Conservation (phyloP, 1,140 invertebrate genomes). For the Brachionus paranguensis region DNA sequence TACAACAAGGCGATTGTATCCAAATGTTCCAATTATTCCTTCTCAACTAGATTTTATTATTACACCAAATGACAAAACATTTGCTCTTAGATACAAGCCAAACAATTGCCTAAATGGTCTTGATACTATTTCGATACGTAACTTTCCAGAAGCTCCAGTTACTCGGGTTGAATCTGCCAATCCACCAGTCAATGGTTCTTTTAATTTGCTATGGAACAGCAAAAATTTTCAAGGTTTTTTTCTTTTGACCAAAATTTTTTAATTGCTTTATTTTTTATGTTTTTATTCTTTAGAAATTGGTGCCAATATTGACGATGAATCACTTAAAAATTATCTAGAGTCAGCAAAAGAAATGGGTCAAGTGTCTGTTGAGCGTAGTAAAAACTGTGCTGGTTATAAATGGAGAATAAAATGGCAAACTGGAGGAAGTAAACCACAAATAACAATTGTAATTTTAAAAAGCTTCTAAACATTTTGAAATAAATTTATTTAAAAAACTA, state of each 20-base stretch:
- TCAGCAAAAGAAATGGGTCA: background rate
- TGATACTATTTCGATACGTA: background rate
- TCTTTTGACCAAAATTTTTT: background rate
- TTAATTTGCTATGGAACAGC: background rate
- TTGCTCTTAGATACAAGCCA: conserved; percentile 2
- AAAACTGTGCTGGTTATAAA: conserved; percentile 43
- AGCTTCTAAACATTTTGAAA: background rate
- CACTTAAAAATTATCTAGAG: background rate
- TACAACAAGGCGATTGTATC: conserved; percentile 18
- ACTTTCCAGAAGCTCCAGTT: background rate
- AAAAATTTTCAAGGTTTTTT: background rate
- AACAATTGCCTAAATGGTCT: conserved; percentile 2
- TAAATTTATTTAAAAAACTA: background rate
- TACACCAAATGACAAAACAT: background rate
- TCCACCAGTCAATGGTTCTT: background rate
- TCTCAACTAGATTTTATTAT: background rate
- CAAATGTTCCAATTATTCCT: background rate
- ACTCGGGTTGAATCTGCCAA: background rate
- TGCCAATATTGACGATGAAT: background rate
- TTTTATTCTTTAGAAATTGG: background rate
- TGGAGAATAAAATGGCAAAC: conserved; percentile 43
- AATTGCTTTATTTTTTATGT: conserved; percentile 37
- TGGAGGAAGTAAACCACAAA: conserved; percentile 44
- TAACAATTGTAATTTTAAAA: background rate
- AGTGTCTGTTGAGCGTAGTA: background rate